These are phyloP conservation scores for Xenopus laevis DNA, from an alignment of 2,113 vertebrate species.

Conservation along the genomic window DNA sequence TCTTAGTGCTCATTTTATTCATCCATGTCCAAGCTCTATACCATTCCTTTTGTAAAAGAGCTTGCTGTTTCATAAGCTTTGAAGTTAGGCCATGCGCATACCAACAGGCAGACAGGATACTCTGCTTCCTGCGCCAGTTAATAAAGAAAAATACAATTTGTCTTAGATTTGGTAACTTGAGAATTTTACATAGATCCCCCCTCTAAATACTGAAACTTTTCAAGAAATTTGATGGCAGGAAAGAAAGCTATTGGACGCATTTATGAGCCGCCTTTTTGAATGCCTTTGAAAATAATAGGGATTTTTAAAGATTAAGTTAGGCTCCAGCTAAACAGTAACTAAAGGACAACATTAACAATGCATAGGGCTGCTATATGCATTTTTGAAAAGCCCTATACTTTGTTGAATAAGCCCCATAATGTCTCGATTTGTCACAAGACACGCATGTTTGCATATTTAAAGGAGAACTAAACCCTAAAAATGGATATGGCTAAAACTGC, in stretches of 20 bases:
- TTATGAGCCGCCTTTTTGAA: too few relatives aligned
- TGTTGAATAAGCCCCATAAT: too few relatives aligned
- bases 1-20: conserved; percentile 51
- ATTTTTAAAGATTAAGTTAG: too few relatives aligned
- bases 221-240: not conserved
- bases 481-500: too few relatives aligned
- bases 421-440: too few relatives aligned
- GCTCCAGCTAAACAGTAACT: too few relatives aligned
- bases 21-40: conserved; percentile 45
- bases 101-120: conserved; percentile 73
- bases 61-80: conserved; percentile 60
- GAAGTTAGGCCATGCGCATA: conserved; percentile 61
- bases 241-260: not conserved
- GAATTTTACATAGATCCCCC: conserved; percentile 2
- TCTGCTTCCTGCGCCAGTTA: conserved; percentile 74
- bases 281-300: too few relatives aligned
- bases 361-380: too few relatives aligned
- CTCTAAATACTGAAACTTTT: conserved; percentile 4
- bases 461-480: too few relatives aligned
- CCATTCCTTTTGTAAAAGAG: conserved; percentile 57
- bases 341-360: too few relatives aligned
- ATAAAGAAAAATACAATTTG: conserved; percentile 30
- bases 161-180: conserved; percentile 6
- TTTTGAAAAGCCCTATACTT: too few relatives aligned
- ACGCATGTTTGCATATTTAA: too few relatives aligned